Base-by-base conservation (phyloP, 2,888 invertebrate genomes). In the Acanthosoma haemorrhoidale region DNA sequence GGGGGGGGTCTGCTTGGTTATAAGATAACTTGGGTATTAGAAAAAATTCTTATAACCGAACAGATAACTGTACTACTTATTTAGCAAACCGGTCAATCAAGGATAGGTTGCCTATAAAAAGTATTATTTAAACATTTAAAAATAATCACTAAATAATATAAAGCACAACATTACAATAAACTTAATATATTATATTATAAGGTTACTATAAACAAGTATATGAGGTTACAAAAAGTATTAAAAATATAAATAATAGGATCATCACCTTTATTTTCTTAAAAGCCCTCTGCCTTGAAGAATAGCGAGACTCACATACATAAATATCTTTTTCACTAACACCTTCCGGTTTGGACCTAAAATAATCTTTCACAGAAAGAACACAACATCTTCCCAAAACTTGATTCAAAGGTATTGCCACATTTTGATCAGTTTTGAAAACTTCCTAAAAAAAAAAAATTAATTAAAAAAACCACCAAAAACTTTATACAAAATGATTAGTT, bases 271-370 rank as follows among this genome's bases (percentile, higher is more conserved):
- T 94, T 81, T 97, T 97, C 81, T 95, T 95, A 81, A 98, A 98
- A 76, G 89, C 88, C 72, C 94, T 86, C 38, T 88, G 87, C 76
- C 88, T 88, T 0, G 92, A 88, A 75, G 89, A 91, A 81, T 99
- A 99, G 4, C 96, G 86, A 16, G 94, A 96, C 81, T 99, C 98
- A 80, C 98, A 98, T 0, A 98, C 96, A 78, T 91, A 99, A 1
- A 98, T 90, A 80, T 99, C 96, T 78, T 94, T 93, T 73, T 96
- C 94, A 0, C 88, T 85, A 77, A 92, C 91, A 18, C 90, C 87
- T 83, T 92, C 91, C 0, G 97, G 96, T 74, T 86, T 87, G 79
- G 86, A 87, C 78, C 92, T 91, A 79, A 96, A 93, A 81, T 96
- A 98, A 79, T 98, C 96, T 79, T 92, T 93, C 32, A 96, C 92